phyloP scores from a whole-genome alignment of 1,140 invertebrate genomes.

The Drosophila orosa region DNA sequence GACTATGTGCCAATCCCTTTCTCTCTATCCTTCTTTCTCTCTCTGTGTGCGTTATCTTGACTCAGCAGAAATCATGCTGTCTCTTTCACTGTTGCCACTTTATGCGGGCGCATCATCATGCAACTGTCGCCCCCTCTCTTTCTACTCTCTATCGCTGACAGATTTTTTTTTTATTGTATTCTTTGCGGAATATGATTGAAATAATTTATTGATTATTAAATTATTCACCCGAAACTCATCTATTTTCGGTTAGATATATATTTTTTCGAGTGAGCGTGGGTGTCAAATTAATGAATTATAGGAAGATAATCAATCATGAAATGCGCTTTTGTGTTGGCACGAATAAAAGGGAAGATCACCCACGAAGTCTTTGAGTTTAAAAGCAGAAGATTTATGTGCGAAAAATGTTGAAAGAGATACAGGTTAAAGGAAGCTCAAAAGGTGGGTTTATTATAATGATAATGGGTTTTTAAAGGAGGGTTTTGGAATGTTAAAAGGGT shows the following conservation, averaged over 20 bases:
- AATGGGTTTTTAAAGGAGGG: not conserved
- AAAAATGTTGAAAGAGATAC: slow-evolving; percentile 30
- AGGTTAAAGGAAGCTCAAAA: slow-evolving; percentile 9
- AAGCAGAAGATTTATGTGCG: slow-evolving; percentile 42
- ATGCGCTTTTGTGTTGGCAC: slow-evolving; percentile 42
- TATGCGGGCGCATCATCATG: slow-evolving; percentile 53
- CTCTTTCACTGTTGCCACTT: slow-evolving; percentile 2
- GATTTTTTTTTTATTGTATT: slow-evolving; percentile 3
- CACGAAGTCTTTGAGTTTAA: slow-evolving; percentile 17
- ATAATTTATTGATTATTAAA: slow-evolving; percentile 72
- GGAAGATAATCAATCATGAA: slow-evolving; percentile 65
- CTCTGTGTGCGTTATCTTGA: slow-evolving; percentile 59
- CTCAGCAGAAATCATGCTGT: slow-evolving; percentile 55
- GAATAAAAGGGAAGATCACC: slow-evolving; percentile 41
- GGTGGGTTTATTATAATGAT: slow-evolving; percentile 9
- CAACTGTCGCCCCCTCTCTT: slow-evolving; percentile 12
- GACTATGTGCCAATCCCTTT: slow-evolving; percentile 28
- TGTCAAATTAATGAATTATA: slow-evolving; percentile 68
- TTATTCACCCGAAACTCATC: slow-evolving; percentile 40
- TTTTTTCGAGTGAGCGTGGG: slow-evolving; percentile 28
- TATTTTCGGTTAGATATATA: slow-evolving; percentile 26
- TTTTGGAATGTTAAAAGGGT: not conserved
- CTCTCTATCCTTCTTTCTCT: not conserved
- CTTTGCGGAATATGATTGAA: slow-evolving; percentile 30
- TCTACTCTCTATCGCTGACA: not conserved